phyloP scores from a whole-genome alignment of 2,888 invertebrate species.

The Drosophila monieri region DNA sequence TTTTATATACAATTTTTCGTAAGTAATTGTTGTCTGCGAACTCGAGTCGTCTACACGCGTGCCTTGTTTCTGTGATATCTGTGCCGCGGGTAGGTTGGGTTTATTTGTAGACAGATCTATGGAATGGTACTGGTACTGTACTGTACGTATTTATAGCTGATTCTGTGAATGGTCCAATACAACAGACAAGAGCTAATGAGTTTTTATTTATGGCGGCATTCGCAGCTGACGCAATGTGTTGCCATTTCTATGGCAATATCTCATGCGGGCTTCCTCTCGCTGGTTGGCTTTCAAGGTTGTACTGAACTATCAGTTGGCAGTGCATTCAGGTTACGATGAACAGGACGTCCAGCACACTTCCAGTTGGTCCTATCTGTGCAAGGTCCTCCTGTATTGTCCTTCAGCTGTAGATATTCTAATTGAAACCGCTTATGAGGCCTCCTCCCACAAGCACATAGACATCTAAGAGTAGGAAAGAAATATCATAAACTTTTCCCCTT shows the following conservation, averaged over 20 bases:
- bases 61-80: neutral
- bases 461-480: conserved; percentile 51
- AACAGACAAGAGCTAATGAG: conserved; percentile 51
- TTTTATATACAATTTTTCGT: conserved; percentile 1
- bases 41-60: neutral
- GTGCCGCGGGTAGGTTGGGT: neutral
- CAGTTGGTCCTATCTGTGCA: conserved; percentile 36
- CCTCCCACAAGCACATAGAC: conserved; percentile 1
- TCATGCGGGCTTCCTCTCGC: conserved; percentile 17
- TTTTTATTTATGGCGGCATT: conserved; percentile 65
- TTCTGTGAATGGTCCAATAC: conserved; percentile 5
- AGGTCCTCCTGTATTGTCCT: conserved; percentile 36
- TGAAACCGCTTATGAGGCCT: neutral
- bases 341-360: conserved; percentile 31
- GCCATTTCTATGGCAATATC: conserved; percentile 64
- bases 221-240: conserved; percentile 37
- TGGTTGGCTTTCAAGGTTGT: conserved; percentile 55
- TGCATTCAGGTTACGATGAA: conserved; percentile 30
- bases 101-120: neutral
- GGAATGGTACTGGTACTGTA: neutral
- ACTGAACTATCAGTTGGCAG: neutral
- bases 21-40: conserved; percentile 12
- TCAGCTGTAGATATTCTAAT: neutral
- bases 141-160: conserved; percentile 18
- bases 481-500: conserved; percentile 45